These are phyloP conservation scores for silkworm (Bombyx mori) DNA, from an alignment of 1,140 invertebrate species.

Conservation along the genomic window ASM3026992v2 NC_085107.1:17710501-17711000, in stretches of 20 bases:
- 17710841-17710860: conserved; percentile 48
- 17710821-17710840: conserved; percentile 23
- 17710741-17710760: not conserved
- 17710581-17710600: too few relatives aligned
- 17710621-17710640: too few relatives aligned
- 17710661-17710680: too few relatives aligned
- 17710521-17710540: too few relatives aligned
- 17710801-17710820: not conserved
- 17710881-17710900: conserved; percentile 28
- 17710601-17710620: too few relatives aligned
- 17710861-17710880: conserved; percentile 42
- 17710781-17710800: conserved; percentile 6
- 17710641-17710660: too few relatives aligned
- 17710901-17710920: conserved; percentile 63
- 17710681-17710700: too few relatives aligned
- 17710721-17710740: not conserved
- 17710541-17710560: too few relatives aligned
- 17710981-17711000: conserved; percentile 19
- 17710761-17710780: conserved; percentile 1
- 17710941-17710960: conserved; percentile 40
- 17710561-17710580: too few relatives aligned
- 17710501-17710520: too few relatives aligned
- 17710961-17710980: conserved; percentile 23
- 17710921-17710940: conserved; percentile 48
- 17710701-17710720: too few relatives aligned